Percentiles rank a stretch among this genome's conserved stretches.
Conservation (phyloP, 35 echinoderm and acorn worm genomes). For the Lytechinus pictus region DNA sequence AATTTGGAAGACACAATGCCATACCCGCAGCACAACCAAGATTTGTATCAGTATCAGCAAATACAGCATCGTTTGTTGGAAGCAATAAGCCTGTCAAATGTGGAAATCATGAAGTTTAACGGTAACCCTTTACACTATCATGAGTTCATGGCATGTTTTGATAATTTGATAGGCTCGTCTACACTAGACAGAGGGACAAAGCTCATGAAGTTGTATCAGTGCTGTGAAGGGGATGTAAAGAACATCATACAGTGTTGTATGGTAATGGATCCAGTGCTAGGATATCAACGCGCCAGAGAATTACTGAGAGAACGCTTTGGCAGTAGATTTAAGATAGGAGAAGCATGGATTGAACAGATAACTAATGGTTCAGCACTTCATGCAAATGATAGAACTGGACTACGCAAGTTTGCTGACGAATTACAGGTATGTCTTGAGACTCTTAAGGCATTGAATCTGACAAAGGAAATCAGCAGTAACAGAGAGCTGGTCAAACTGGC, state of each 20-base stretch:
- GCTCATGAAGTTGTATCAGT: conserved; percentile 63
- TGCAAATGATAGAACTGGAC: background rate
- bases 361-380: background rate
- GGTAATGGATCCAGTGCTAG: conserved; percentile 50
- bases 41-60: no score
- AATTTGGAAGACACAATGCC: no score
- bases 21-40: no score
- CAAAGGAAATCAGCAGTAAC: background rate
- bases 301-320: conserved; percentile 42
- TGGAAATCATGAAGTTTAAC: conserved; percentile 60
- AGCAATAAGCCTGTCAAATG: conserved; percentile 54
- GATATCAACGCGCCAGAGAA: conserved; percentile 27
- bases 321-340: background rate
- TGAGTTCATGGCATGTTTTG: conserved; percentile 55
- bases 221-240: conserved; percentile 56
- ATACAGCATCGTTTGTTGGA: conserved; percentile 36
- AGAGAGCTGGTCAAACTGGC: background rate
- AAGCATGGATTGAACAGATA: background rate
- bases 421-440: background rate
- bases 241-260: conserved; percentile 50
- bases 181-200: conserved; percentile 48
- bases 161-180: conserved; percentile 56
- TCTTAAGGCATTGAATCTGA: background rate
- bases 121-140: conserved; percentile 65
- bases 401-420: background rate